Evolutionary conservation across 2,888 invertebrate genomes (phyloP), one percentile per base, ranked within the genome.

Genomic region (Heteromurus nitidus): DNA sequence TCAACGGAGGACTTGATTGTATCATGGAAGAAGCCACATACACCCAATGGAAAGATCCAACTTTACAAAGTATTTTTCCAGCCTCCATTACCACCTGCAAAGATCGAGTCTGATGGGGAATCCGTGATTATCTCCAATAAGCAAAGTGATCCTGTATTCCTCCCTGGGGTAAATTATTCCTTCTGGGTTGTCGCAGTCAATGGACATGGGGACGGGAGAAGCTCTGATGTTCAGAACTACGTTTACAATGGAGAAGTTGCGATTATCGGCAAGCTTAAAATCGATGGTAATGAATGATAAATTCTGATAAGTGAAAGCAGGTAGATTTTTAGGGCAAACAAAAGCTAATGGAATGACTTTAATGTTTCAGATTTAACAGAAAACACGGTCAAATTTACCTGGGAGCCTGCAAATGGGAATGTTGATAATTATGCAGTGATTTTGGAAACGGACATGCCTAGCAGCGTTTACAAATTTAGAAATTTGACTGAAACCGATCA

Each of bases 161-260:
- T 91, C 53, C 89, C 92, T 16, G 91, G 92, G 18, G 88, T 88
- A 16, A 92, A 92, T 82, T 95, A 95, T 89, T 92, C 93, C 0
- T 94, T 95, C 89, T 94, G 93, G 93, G 94, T 94, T 88, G 91
- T 92, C 5, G 95, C 95, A 0, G 91, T 91, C 53, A 95, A 94
- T 88, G 90, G 90, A 18, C 90, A 90, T 0, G 91, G 90, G 87
- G 91, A 92, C 42, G 95, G 95, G 0, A 89, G 90, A 3, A 90
- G 91, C 0, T 94, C 95, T 0, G 90, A 91, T 18, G 90, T 92
- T 1, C 90, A 90, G 5, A 90, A 89, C 5, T 88, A 95, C 13
- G 89, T 89, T 0, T 94, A 94, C 88, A 93, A 94, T 87, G 92
- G 92, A 0, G 90, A 92, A 16, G 92, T 85, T 31, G 83, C 82